These are phyloP conservation scores for Eristalis pertinax DNA, from an alignment of 2,888 invertebrate species.

Conservation along the genomic window DNA sequence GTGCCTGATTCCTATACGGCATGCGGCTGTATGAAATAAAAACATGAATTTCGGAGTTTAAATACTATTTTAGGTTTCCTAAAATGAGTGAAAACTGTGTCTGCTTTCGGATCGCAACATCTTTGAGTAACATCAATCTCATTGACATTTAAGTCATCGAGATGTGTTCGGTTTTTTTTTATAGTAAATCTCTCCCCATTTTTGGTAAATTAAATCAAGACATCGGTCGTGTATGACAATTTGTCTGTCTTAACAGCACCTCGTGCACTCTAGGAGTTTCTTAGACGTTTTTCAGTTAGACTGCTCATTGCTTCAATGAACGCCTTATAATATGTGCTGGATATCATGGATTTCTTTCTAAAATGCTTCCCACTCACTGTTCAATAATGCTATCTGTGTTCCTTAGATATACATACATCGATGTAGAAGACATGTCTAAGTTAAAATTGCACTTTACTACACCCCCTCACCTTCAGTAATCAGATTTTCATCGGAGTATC, in stretches of 20 bases:
- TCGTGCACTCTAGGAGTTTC: too few species aligned
- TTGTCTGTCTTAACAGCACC: neutral
- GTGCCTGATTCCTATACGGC: neutral
- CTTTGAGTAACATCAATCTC: constrained; percentile 45
- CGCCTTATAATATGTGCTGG: too few species aligned
- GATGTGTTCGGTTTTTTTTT: constrained; percentile 32
- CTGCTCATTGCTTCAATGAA: too few species aligned
- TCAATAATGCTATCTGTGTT: too few species aligned
- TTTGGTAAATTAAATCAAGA: neutral
- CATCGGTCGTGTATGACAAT: neutral
- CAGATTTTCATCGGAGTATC: too few species aligned
- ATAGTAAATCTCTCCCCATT: neutral
- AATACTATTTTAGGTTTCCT: constrained; percentile 66
- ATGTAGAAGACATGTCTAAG: neutral
- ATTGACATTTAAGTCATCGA: constrained; percentile 64
- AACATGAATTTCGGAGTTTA: constrained; percentile 26
- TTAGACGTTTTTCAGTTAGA: too few species aligned
- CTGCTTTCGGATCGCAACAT: neutral
- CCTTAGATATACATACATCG: neutral
- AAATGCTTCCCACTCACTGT: too few species aligned
- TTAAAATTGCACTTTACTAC: neutral
- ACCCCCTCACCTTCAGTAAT: neutral
- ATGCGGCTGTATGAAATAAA: constrained; percentile 7
- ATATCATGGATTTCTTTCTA: too few species aligned
- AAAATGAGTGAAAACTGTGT: constrained; percentile 66